A percentile compares a stretch with the other conserved stretches of the same genome.
These are phyloP conservation scores for Tribolium madens DNA, from an alignment of 1,140 invertebrate species.

Conservation along the genomic window DNA sequence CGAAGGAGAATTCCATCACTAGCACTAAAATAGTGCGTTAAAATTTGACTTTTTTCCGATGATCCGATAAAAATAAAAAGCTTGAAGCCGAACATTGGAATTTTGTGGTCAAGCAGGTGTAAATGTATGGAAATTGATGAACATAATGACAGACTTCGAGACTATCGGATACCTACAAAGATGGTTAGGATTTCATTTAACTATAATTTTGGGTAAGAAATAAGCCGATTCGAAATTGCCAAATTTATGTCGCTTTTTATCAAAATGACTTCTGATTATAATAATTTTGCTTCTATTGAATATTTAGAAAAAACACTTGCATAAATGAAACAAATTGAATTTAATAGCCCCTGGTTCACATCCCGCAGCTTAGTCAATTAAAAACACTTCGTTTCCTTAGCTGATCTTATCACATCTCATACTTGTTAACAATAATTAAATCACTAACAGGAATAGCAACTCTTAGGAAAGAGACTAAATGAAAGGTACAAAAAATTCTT, in stretches of 20 bases:
- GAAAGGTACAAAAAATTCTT: too few species aligned
- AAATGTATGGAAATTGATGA: slow-evolving; percentile 32
- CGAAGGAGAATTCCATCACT: slow-evolving; percentile 16
- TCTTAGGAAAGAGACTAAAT: too few species aligned
- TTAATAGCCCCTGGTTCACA: not conserved
- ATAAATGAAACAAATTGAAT: not conserved
- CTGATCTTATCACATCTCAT: not conserved
- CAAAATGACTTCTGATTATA: too few species aligned
- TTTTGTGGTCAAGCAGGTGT: slow-evolving; percentile 32
- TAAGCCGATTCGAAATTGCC: not conserved
- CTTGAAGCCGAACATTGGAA: slow-evolving; percentile 17
- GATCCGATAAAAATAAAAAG: slow-evolving; percentile 3
- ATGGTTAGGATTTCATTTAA: slow-evolving; percentile 11
- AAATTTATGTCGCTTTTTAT: not conserved
- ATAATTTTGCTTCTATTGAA: too few species aligned
- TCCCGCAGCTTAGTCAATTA: not conserved
- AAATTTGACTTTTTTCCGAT: slow-evolving; percentile 1
- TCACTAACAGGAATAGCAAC: not conserved
- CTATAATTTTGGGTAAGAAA: slow-evolving; percentile 3
- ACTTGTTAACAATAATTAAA: not conserved
- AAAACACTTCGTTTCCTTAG: not conserved
- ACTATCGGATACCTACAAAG: slow-evolving; percentile 12
- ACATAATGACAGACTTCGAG: slow-evolving; percentile 20
- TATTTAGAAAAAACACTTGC: too few species aligned
- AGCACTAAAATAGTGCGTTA: slow-evolving; percentile 4